Conservation (phyloP, 2,888 invertebrate genomes). For the Pimpla rufipes region DNA sequence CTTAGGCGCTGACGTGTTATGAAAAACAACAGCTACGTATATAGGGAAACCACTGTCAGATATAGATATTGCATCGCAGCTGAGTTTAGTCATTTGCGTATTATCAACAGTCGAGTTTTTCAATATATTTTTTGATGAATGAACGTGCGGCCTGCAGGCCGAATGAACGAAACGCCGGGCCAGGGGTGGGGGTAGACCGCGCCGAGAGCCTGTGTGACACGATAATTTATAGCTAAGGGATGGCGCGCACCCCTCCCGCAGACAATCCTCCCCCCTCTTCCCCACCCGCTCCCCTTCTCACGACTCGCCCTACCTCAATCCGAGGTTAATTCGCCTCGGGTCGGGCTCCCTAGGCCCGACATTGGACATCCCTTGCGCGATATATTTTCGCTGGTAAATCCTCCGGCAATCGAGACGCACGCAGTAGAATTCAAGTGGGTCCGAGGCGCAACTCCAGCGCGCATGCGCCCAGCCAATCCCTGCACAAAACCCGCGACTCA, state of each 20-base stretch:
- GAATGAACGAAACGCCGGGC: not conserved
- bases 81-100: not conserved
- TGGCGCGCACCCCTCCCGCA: not conserved
- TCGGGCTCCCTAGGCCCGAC: too few relatives aligned
- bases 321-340: not conserved
- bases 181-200: not conserved
- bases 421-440: not conserved
- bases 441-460: not conserved
- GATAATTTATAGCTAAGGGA: not conserved
- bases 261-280: too few relatives aligned
- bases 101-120: not conserved
- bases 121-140: not conserved
- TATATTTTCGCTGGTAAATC: not conserved
- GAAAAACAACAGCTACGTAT: not conserved
- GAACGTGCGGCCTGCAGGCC: not conserved
- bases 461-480: not conserved
- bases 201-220: not conserved
- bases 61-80: not conserved
- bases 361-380: constrained; percentile 1
- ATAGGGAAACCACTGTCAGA: too few relatives aligned
- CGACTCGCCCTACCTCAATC: constrained; percentile 6
- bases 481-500: too few relatives aligned
- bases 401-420: too few relatives aligned
- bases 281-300: not conserved
- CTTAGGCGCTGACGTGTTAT: not conserved